Percentiles rank a stretch among this genome's conserved stretches.
Conservation (phyloP, 2,888 invertebrate genomes). For the Mycalesis mineus region DNA sequence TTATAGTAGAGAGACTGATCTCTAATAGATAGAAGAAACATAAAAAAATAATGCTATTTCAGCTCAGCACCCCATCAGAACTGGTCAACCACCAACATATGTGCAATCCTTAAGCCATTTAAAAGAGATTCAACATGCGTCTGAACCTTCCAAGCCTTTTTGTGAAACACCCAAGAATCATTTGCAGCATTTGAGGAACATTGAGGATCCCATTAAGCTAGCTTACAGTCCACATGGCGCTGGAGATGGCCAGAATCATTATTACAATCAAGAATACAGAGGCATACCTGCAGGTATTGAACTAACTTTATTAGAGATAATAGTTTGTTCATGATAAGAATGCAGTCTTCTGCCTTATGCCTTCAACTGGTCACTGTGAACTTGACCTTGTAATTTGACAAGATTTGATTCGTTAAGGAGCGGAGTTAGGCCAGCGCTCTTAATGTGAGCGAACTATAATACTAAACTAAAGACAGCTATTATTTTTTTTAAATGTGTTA, state of each 20-base stretch:
- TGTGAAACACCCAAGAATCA: conserved; percentile 64
- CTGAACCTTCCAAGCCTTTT: conserved; percentile 57
- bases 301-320: too few species aligned
- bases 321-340: too few species aligned
- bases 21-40: too few species aligned
- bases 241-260: conserved; percentile 69
- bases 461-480: too few species aligned
- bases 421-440: too few species aligned
- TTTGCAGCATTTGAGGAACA: conserved; percentile 42
- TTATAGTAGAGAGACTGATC: too few species aligned
- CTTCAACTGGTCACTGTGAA: too few species aligned
- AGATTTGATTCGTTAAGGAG: too few species aligned
- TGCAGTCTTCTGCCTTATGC: too few species aligned
- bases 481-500: too few species aligned
- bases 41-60: not conserved
- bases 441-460: too few species aligned
- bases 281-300: conserved; percentile 37
- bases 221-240: conserved; percentile 61
- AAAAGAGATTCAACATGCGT: conserved; percentile 53
- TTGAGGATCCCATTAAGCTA: conserved; percentile 54
- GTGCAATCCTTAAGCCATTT: conserved; percentile 63
- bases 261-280: conserved; percentile 59
- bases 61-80: conserved; percentile 47
- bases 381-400: too few species aligned
- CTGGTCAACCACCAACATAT: conserved; percentile 63